Evolutionary conservation across 2,888 invertebrate species (phyloP), one percentile per base, ranked within the genome.

Genomic region (Spilarctia lutea): DNA sequence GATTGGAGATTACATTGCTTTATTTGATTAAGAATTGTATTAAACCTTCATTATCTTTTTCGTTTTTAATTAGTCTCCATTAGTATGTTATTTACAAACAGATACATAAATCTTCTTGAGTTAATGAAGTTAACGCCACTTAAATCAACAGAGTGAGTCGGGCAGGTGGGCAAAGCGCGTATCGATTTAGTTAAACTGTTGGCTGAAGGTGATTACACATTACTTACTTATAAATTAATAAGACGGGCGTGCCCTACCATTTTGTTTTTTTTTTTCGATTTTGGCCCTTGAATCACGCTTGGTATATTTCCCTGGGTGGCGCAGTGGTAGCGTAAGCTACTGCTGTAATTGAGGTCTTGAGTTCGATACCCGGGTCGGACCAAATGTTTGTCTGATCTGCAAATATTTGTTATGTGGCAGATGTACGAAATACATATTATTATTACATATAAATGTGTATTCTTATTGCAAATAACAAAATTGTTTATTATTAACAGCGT

Each of bases 151-250:
- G 11, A 68, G 30, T 63, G 63, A 39, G 68, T 42, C 65, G 60
- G 72, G 70, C 63, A 39, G 65, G 45, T 72, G 48, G 56, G 45
- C 69, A 67, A 66, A 73, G 70, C 75, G 33, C 65, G 77, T 77
- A 77, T 81, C 72, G 72, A 80, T 82, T 74, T 52, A 76, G 68
- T 70, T 76, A 77, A 86, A 75, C 77, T 75, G 73, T 79, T 73
- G 68, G 81, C 68, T 76, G 75, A 72, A 73, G 65, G 74, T 73
- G 78, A 81, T 86, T 78, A 79, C 73, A 79, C 72, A 80, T 82
- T 80, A 83, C 73, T 75, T 65, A 65, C 33, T 68, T 63, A 75
- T 79, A 78, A 74, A 72, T 77, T 73, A 77, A 81, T 80, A 76
- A 71, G 76, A 65, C 66, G 72, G 48, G 24, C 68, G 65, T 67